A percentile compares a stretch with the other conserved stretches of the same genome.
These are phyloP conservation scores for Cherax quadricarinatus DNA, from an alignment of 1,140 invertebrate species.

Conservation along the genomic window DNA sequence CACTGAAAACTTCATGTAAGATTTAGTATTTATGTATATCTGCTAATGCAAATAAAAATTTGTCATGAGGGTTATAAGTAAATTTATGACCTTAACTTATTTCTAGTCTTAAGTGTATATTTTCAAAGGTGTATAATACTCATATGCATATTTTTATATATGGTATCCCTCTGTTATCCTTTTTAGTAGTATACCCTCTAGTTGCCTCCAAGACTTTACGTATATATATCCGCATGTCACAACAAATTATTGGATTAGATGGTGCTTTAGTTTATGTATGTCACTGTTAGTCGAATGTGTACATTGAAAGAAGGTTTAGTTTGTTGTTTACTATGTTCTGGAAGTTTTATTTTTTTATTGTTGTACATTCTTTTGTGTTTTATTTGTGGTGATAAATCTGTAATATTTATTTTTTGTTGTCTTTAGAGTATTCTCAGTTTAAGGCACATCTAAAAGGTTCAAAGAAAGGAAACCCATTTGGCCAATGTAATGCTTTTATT, in stretches of 20 bases:
- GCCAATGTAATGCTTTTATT: background rate
- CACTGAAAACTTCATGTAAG: background rate
- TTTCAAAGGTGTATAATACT: background rate
- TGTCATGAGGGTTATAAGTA: background rate
- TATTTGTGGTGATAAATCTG: constrained; percentile 43
- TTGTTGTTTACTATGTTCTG: constrained; percentile 35
- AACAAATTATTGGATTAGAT: constrained; percentile 37
- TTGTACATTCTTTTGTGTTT: constrained; percentile 27
- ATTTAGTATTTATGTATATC: background rate
- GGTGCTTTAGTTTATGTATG: constrained; percentile 52
- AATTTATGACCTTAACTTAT: background rate
- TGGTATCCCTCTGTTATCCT: constrained; percentile 16
- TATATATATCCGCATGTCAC: constrained; percentile 39
- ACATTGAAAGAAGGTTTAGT: constrained; percentile 35
- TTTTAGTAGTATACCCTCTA: constrained; percentile 29
- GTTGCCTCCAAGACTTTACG: constrained; percentile 18
- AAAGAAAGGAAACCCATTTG: constrained; percentile 6
- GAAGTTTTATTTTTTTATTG: constrained; percentile 20
- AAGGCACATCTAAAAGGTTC: constrained; percentile 56
- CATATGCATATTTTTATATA: background rate
- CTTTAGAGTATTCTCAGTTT: constrained; percentile 36
- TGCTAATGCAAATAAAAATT: background rate
- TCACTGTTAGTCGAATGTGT: constrained; percentile 58
- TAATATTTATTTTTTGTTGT: constrained; percentile 13
- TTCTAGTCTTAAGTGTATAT: background rate